Evolutionary conservation across 2,888 invertebrate species (phyloP).

Genomic region (Petrolisthes cinctipes): DNA sequence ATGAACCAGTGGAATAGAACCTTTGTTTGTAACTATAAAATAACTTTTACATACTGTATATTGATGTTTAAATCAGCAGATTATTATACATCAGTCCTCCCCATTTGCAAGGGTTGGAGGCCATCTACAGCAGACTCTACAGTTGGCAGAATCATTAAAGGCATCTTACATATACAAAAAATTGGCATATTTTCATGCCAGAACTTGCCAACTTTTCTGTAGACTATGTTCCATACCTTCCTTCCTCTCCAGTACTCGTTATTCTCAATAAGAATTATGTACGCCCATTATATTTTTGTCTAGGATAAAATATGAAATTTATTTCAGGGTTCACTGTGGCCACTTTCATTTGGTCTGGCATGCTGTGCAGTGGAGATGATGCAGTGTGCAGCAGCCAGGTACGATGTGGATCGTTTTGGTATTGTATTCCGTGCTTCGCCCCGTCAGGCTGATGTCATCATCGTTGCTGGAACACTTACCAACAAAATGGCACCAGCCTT

Average conservation of each 20-base stretch:
- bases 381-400: slow-evolving; percentile 98
- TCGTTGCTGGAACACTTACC: slow-evolving; percentile 97
- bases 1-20: too few species aligned
- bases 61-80: too few species aligned
- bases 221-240: not conserved
- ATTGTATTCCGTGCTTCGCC: slow-evolving; percentile 98
- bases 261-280: not conserved
- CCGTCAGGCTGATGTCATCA: slow-evolving; percentile 95
- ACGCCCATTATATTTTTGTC: slow-evolving; percentile 54
- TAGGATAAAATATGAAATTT: not conserved
- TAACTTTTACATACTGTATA: too few species aligned
- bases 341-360: slow-evolving; percentile 97
- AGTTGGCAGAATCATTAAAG: too few species aligned
- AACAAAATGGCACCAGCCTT: slow-evolving; percentile 99
- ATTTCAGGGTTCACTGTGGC: slow-evolving; percentile 91
- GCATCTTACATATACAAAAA: too few species aligned
- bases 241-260: slow-evolving; percentile 19
- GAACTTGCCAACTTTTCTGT: not conserved
- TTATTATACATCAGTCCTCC: too few species aligned
- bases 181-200: not conserved
- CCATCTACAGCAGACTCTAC: too few species aligned
- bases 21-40: too few species aligned
- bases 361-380: slow-evolving; percentile 99
- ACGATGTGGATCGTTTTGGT: slow-evolving; percentile 99
- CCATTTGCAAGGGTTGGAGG: too few species aligned